Base-by-base conservation (phyloP, 1,140 invertebrate genomes). In the Drosophila tsacasi region DNA sequence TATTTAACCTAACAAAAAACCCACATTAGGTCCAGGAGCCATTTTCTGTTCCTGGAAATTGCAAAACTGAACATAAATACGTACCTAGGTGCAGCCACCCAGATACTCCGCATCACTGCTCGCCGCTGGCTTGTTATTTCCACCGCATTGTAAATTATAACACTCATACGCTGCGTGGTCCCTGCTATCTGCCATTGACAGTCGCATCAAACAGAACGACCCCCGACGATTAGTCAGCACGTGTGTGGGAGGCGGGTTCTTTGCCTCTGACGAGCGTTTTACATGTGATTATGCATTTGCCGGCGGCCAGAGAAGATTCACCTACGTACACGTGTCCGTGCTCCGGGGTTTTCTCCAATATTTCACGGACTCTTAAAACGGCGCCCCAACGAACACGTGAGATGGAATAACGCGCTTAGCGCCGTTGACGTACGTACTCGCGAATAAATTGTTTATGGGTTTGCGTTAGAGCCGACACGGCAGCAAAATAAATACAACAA, bases 281-380 rank as follows among this genome's bases (percentile, higher is more conserved):
- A 44, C 82, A 77, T 85, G 64, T 85, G 73, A 85, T 85, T 84
- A 84, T 81, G 73, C 66, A 73, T 44, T 40, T 57, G 40, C 81
- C 68, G 44, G 32, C 37, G 65, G 62, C 27, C 23, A n/a, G 8
- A 37, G 19, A 30, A 61, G 23, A 25, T 19, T 44, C 57, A 72
- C 17, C 66, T 47, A 27, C 23, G 59, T 47, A 55, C 68, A 74
- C 71, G 71, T 74, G 71, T 35, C 39, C 23, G 15, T 23, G 47
- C 44, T 13, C 35, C 23, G 2, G 23, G 47, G 23, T 27, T 27
- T 49, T 27, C 47, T 27, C 10, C 13, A 39, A 52, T 42, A 19
- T 49, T 73, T 23, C 27, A 35, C 71, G 19, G 30, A 30, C 35
- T 73, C 42, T 39, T 25, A 27, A 60, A 32, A 46, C 13, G 13